A percentile compares a stretch with the other conserved stretches of the same genome.
Evolutionary conservation across 2,113 vertebrate species (phyloP).

Genomic region (Bungarus multicinctus): DNA sequence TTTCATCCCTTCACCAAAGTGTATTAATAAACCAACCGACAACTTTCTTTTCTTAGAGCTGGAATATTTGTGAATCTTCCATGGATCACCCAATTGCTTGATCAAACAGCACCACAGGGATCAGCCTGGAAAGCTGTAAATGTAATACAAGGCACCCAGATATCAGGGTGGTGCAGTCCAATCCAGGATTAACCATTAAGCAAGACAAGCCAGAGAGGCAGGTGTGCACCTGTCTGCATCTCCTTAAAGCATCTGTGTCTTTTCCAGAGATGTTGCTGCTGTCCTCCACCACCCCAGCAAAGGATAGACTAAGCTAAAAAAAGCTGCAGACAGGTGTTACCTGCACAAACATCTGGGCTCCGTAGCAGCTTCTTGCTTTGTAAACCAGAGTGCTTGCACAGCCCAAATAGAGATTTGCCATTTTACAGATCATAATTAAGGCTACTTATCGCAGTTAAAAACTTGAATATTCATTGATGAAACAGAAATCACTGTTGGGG

Average conservation of each 20-base stretch:
- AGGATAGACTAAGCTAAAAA: not conserved
- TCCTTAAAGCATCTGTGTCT: not conserved
- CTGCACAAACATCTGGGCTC: not conserved
- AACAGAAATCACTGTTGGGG: too few species aligned
- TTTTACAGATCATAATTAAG: conserved; percentile 30
- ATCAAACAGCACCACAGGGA: not conserved
- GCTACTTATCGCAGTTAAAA: conserved; percentile 31
- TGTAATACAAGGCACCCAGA: not conserved
- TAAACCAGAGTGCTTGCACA: not conserved
- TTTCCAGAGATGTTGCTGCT: not conserved
- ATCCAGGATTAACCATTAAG: not conserved
- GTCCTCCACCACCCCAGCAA: not conserved
- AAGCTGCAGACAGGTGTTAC: not conserved
- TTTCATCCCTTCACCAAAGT: not conserved
- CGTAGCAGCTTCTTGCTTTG: not conserved
- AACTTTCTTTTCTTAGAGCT: not conserved
- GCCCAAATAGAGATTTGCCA: not conserved
- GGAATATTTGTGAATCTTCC: not conserved
- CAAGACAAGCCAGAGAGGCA: not conserved
- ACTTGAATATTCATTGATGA: not conserved
- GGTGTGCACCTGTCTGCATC: not conserved
- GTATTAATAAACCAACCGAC: too few species aligned
- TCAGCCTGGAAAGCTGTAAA: not conserved
- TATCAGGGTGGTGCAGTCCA: not conserved
- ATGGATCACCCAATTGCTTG: not conserved